Evolutionary conservation across 2,888 invertebrate species (phyloP), one percentile per base, ranked within the genome.

Genomic region (Scaptomyza reducta): DNA sequence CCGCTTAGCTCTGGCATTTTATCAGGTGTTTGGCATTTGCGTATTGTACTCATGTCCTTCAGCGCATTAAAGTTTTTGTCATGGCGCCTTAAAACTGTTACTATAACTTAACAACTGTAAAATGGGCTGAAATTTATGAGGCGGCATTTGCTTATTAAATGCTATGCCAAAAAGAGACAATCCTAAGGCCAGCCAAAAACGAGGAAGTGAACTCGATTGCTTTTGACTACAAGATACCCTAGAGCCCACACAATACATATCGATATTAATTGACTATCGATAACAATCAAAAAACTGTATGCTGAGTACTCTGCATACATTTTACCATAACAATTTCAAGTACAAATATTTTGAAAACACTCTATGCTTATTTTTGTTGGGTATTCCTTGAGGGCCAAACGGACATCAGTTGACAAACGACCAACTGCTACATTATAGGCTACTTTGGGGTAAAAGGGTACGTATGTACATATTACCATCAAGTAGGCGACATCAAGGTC

Each of bases 1-100:
- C 41, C 16, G 38, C 33, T 29, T 47, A 13, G 55, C 16, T 27
- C 25, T 33, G 22, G 16, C 29, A 22, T 49, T 61, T 70, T 63
- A 67, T 58, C 74, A 74, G 74, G 74, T 74, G 70, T 67, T 74
- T 74, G 67, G 66, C 70, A 74, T 74, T 74, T 74, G 55, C 58
- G 53, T 61, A 67, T 47, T 58, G 57, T 41, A 38, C 58, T 11
- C 50, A 31, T 57, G 64, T 59, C 74, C 74, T 74, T 70, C 58
- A 46, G 42, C 13, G 42, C 18, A 46, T 62, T 59, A 55, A 59
- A 44, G n/a, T 51, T 53, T 18, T 22, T 47, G 18, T 25, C 16
- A 0, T 31, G 42, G 42, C 54, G 54, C 31, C 31, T 38, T n/a
- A 13, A 31, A 46, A 46, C 50, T 62, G 11, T 18, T 31, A 18